Percentiles rank a stretch among this genome's conserved stretches.
phyloP scores from a whole-genome alignment of 2,888 invertebrate species.

The Agriotes lineatus region DNA sequence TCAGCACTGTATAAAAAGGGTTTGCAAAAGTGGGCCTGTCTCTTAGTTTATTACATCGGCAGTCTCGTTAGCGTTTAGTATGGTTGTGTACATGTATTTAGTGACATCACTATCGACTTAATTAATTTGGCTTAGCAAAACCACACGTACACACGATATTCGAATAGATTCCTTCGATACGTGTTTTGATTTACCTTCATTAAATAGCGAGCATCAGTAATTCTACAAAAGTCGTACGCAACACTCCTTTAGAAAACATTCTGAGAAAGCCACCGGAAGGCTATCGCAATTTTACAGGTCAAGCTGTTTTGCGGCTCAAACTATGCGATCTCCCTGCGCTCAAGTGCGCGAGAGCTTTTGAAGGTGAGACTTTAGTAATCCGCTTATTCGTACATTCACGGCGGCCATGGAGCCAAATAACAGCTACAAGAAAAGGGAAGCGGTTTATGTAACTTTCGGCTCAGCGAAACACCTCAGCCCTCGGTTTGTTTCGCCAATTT shows the following conservation, averaged over 20 bases:
- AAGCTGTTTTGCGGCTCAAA: constrained; percentile 29
- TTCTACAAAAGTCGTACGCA: neutral
- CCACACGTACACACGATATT: too few species aligned
- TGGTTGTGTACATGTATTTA: too few species aligned
- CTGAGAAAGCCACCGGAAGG: neutral
- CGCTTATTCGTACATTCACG: constrained; percentile 32
- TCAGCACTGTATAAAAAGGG: too few species aligned
- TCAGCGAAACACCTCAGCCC: constrained; percentile 18
- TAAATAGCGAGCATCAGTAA: too few species aligned
- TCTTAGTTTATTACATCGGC: too few species aligned
- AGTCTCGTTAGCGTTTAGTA: too few species aligned
- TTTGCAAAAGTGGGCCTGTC: too few species aligned
- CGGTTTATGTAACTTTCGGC: constrained; percentile 32
- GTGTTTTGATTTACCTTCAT: too few species aligned
- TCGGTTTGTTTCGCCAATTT: constrained; percentile 7
- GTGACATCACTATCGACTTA: too few species aligned
- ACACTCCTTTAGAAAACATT: neutral
- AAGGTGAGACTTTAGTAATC: constrained; percentile 35
- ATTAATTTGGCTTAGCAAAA: too few species aligned
- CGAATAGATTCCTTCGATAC: too few species aligned
- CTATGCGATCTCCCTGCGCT: constrained; percentile 20
- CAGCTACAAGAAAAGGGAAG: constrained; percentile 25
- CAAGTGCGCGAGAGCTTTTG: constrained; percentile 24
- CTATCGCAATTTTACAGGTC: constrained; percentile 36
- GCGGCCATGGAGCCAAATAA: constrained; percentile 15